Percentiles rank a stretch among this genome's conserved stretches.
Conservation (phyloP, 1,140 invertebrate genomes). For the Brachionus sp. region DNA sequence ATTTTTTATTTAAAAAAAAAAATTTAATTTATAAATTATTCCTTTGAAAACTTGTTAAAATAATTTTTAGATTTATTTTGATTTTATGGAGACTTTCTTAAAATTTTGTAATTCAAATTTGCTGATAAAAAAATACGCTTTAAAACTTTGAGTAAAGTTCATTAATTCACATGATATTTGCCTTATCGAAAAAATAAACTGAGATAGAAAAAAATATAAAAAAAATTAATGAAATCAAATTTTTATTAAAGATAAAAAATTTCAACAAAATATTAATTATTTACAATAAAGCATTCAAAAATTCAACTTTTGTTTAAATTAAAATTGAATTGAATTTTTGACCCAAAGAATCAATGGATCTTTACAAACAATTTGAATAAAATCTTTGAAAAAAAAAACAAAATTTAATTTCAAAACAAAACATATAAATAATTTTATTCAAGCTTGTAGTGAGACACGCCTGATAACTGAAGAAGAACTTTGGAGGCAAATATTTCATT, state of each 20-base stretch:
- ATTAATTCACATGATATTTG: neutral
- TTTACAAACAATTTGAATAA: neutral
- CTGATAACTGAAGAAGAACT: constrained; percentile 16
- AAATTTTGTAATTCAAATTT: too few relatives aligned
- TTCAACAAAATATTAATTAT: neutral
- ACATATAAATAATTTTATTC: neutral
- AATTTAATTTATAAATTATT: too few relatives aligned
- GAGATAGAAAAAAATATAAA: neutral
- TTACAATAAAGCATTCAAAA: neutral
- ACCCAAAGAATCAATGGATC: neutral
- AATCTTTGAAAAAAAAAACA: neutral
- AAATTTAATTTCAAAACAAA: neutral
- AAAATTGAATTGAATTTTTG: neutral
- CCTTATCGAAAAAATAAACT: neutral
- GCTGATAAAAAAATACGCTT: neutral
- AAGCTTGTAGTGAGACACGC: neutral
- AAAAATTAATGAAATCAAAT: neutral
- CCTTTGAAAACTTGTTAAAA: too few relatives aligned
- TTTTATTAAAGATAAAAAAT: neutral
- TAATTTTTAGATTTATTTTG: too few relatives aligned
- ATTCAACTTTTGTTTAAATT: neutral
- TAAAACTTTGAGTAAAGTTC: neutral
- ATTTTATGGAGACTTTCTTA: too few relatives aligned
- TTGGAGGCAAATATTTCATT: constrained; percentile 23
- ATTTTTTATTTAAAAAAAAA: too few relatives aligned